Conservation (phyloP, 2,888 invertebrate species). For the Bugulina stolonifera region DNA sequence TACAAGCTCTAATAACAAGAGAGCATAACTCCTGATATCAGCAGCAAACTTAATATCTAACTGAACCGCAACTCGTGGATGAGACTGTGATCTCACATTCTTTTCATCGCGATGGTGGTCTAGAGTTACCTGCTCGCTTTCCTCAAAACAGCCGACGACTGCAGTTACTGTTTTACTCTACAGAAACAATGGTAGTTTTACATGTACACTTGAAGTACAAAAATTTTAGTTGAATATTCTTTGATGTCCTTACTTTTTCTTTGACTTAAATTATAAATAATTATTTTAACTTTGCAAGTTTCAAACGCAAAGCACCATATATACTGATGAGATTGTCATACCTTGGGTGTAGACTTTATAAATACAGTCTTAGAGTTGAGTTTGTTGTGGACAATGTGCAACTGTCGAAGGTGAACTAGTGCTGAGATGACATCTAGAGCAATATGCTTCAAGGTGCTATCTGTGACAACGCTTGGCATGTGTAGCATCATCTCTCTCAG, state of each 20-base stretch:
- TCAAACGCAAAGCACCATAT: too few species aligned
- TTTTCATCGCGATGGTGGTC: background rate
- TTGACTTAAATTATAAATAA: too few species aligned
- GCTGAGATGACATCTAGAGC: background rate
- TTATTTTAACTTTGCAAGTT: too few species aligned
- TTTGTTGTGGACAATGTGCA: slow-evolving; percentile 17
- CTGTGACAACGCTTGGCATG: background rate
- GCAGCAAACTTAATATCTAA: slow-evolving; percentile 4
- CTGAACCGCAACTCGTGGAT: background rate
- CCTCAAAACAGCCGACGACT: slow-evolving; percentile 6
- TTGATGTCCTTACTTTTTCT: too few species aligned
- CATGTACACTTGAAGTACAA: too few species aligned
- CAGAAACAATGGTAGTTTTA: too few species aligned
- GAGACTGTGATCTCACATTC: background rate
- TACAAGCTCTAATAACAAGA: background rate
- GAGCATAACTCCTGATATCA: slow-evolving; percentile 20
- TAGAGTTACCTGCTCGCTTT: slow-evolving; percentile 13
- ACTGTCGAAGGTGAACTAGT: background rate
- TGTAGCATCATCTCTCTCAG: background rate
- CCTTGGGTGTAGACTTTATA: slow-evolving; percentile 10
- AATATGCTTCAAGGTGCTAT: background rate
- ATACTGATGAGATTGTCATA: too few species aligned
- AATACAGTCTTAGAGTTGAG: slow-evolving; percentile 7
- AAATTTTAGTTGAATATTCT: too few species aligned
- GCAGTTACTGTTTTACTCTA: background rate